phyloP scores from a whole-genome alignment of 2,113 vertebrate species.

The Piaya cayana region DNA sequence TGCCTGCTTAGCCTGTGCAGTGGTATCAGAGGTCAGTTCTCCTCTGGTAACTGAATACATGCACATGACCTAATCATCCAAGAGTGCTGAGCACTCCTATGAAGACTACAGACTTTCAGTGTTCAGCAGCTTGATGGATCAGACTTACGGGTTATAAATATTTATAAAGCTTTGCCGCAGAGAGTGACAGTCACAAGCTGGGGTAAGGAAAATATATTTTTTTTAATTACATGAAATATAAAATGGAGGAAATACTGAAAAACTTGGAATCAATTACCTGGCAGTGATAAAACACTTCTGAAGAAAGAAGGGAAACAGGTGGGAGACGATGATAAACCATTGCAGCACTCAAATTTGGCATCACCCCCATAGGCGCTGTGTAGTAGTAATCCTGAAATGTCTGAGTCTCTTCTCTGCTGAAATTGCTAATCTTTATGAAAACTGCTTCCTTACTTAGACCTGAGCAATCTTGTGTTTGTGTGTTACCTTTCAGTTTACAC shows the following conservation, averaged over 20 bases:
- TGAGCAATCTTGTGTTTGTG: background rate
- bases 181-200: background rate
- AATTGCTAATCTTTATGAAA: background rate
- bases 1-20: background rate
- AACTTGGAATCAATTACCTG: background rate
- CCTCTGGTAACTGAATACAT: background rate
- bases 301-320: background rate
- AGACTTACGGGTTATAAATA: background rate
- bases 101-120: background rate
- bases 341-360: background rate
- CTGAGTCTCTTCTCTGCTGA: background rate
- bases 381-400: background rate
- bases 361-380: background rate
- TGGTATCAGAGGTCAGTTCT: background rate
- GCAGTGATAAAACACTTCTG: constrained; percentile 30
- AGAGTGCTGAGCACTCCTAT: background rate
- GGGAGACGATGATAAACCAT: background rate
- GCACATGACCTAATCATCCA: background rate
- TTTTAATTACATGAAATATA: background rate
- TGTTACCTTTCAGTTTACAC: background rate
- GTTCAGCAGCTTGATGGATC: background rate
- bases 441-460: background rate
- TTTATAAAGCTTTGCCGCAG: background rate
- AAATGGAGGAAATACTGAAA: background rate
- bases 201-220: background rate